Evolutionary conservation across 35 echinoderm and acorn worm species (phyloP).

Genomic region (Diadema setosum): DNA sequence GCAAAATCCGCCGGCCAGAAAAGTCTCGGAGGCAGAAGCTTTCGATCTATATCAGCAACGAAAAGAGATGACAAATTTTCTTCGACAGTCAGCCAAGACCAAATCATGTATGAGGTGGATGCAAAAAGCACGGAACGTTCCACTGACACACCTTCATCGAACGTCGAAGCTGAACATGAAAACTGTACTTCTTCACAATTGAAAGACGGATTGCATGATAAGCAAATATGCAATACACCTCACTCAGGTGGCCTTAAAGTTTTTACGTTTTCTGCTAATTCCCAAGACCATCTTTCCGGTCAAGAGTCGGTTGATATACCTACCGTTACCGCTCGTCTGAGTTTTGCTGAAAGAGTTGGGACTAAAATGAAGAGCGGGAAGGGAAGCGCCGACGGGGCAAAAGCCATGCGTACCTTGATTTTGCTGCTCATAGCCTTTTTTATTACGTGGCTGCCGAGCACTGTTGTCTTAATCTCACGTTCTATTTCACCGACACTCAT

Average conservation of each 20-base stretch:
- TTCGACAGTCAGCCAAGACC: too few relatives aligned
- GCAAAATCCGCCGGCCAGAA: neutral
- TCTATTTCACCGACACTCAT: neutral
- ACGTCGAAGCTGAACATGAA: too few relatives aligned
- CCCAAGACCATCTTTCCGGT: too few relatives aligned
- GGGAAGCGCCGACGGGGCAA: neutral
- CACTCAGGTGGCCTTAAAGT: too few relatives aligned
- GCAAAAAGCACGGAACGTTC: too few relatives aligned
- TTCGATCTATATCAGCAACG: neutral
- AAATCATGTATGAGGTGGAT: too few relatives aligned
- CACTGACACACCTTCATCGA: too few relatives aligned
- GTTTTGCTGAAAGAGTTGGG: neutral
- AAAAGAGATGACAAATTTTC: neutral
- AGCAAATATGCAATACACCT: too few relatives aligned
- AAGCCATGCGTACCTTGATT: neutral
- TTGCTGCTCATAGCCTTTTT: neutral
- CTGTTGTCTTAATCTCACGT: neutral
- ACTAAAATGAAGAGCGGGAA: neutral
- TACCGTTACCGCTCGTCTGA: neutral
- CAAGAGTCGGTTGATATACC: neutral
- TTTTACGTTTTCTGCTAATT: neutral
- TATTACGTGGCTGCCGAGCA: neutral
- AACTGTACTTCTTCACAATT: neutral
- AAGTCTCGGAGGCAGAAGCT: neutral
- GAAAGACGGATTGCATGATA: too few relatives aligned